Evolutionary conservation across 1,140 invertebrate species (phyloP), one percentile per base, ranked within the genome.

Genomic region (Galleria mellonella): DNA sequence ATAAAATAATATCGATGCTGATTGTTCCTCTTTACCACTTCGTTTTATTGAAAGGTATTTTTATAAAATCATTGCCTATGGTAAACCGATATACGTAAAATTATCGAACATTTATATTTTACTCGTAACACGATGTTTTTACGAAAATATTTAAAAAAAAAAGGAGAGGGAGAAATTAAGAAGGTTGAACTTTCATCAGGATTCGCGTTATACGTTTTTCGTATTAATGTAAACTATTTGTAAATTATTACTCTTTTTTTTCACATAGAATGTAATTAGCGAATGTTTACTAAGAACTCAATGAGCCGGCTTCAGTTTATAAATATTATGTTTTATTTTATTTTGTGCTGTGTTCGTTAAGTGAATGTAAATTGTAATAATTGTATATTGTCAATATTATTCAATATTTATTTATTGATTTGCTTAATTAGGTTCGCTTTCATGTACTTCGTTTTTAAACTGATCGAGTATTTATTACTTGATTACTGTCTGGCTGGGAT

Each of bases 1-100:
- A 2, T 23, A 23, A n/a, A n/a, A n/a, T n/a, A n/a, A n/a, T n/a
- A n/a, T n/a, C 6, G 17, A 3, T 2, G 17, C 17, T 23, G 17
- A 23, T 23, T 23, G 17, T 23, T 23, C 6, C 17, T 23, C 2
- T 23, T 23, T 23, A 23, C 17, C 17, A 78, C 70, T 69, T 53
- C 56, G 41, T 55, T 53, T 51, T 62, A 63, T 50, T 38, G 62
- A 69, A 81, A 70, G 68, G 76, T 83, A 83, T 85, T 85, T 85
- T 83, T 83, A 78, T 82, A 85, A 82, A 85, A 85, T 74, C 81
- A 78, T 83, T 83, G 73, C 73, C 69, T 83, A 81, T 70, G 64
- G 65, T n/a, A 70, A 87, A 84, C 76, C 71, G 65, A 87, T 74
- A 87, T 87, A 87, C 85, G 85, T 87, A 87, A 86, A 72, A 71